These are phyloP conservation scores for Anorthoa munda DNA, from an alignment of 2,888 invertebrate species.

Conservation along the genomic window DNA sequence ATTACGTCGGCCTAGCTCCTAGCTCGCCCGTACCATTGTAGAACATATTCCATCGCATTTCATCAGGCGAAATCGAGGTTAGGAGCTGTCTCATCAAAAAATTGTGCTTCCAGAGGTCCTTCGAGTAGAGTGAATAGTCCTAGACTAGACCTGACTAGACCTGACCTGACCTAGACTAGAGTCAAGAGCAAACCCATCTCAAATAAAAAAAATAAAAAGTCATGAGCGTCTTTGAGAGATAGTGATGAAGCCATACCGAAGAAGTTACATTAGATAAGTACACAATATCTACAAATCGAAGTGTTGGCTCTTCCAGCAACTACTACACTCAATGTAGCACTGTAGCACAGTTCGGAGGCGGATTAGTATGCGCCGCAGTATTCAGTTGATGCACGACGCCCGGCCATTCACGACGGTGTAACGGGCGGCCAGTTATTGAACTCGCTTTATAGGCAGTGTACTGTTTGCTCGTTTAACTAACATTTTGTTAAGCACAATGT, in stretches of 20 bases:
- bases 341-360: conserved; percentile 41
- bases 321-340: conserved; percentile 21
- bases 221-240: too few species aligned
- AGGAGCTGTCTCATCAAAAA: too few species aligned
- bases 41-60: too few species aligned
- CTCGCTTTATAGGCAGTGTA: conserved; percentile 58
- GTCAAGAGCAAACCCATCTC: too few species aligned
- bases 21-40: too few species aligned
- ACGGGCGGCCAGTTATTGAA: conserved; percentile 72
- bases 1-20: too few species aligned
- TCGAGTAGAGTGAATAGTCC: too few species aligned
- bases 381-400: conserved; percentile 75
- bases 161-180: too few species aligned
- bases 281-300: background rate
- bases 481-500: conserved; percentile 54
- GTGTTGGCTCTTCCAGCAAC: conserved; percentile 34
- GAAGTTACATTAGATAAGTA: background rate
- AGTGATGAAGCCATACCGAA: background rate
- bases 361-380: conserved; percentile 79
- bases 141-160: too few species aligned
- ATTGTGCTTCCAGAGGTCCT: too few species aligned
- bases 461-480: conserved; percentile 54
- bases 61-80: too few species aligned
- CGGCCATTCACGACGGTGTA: conserved; percentile 69
- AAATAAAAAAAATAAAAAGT: too few species aligned